Base-by-base conservation (phyloP, 2,113 vertebrate species). In the Perognathus longimembris region DNA sequence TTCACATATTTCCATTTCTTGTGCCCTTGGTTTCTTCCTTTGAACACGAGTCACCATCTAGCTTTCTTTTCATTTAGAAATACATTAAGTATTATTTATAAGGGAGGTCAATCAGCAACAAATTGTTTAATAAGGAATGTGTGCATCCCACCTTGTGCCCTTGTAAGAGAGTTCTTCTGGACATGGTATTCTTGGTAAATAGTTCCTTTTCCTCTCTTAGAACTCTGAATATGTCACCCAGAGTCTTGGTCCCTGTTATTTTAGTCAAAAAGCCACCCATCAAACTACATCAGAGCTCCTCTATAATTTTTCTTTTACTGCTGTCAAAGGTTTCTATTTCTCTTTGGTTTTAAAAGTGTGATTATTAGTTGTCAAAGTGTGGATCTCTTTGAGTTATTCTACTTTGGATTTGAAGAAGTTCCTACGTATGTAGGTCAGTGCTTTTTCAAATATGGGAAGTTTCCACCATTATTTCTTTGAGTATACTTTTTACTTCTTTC, bases 11-110 rank as follows among this genome's bases (percentile, higher is more conserved):
- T n/a, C 42, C 11, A 38, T 87, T 80, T 85, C 21, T 86, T 57
- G 4, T 61, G 38, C n/a, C 81, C 34, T 73, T 89, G 10, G n/a
- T 87, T 93, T 86, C 20, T 84, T 86, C 24, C 32, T 88, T 45
- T 89, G 57, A 73, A 85, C 88, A 93, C 26, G 54, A 26, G 66
- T 81, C 59, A 83, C 22, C 14, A 63, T 57, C 21, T 92, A 71
- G 26, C n/a, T 61, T 54, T 84, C 30, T 66, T 73, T 54, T 74
- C 21, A 38, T 78, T 15, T 34, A 61, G 22, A 32, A 69, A 54
- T 34, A 50, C 3, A 12, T 81, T 79, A 54, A 50, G 14, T 75
- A 45, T 54, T 63, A 21, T 24, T 82, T 90, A 1, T 32, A 88
- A 90, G 40, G 5, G n/a, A 84, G 32, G 1, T 89, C 92, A 81